Conservation (phyloP, 1,140 invertebrate genomes). For the Drosophila parvula region DNA sequence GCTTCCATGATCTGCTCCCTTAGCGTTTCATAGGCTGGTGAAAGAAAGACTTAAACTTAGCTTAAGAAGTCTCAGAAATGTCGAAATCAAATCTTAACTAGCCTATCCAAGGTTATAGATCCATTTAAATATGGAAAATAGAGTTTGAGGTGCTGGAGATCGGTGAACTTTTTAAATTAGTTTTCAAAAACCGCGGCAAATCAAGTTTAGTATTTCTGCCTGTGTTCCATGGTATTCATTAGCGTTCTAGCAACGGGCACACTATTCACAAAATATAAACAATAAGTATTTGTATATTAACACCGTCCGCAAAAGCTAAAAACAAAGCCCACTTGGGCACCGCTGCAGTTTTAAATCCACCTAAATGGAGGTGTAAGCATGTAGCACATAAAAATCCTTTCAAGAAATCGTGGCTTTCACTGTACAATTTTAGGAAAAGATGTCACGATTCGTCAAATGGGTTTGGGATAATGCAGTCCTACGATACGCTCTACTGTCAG, state of each 20-base stretch:
- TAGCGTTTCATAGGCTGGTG: slow-evolving; percentile 70
- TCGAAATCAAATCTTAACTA: no score
- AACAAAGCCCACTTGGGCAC: not conserved
- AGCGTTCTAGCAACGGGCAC: not conserved
- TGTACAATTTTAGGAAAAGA: not conserved
- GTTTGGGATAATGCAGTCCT: slow-evolving; percentile 4
- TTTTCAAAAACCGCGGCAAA: not conserved
- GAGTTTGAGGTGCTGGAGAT: not conserved
- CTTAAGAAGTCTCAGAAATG: not conserved
- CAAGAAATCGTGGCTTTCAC: not conserved
- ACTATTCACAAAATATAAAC: slow-evolving; percentile 8
- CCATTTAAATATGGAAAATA: no score
- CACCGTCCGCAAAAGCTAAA: no score
- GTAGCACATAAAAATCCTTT: not conserved
- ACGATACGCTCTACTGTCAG: not conserved
- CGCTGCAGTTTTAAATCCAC: no score
- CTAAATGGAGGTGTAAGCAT: slow-evolving; percentile 7
- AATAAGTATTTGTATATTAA: not conserved
- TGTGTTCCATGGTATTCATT: not conserved
- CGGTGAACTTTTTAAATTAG: not conserved
- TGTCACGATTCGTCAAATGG: slow-evolving; percentile 2
- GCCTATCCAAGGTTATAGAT: no score
- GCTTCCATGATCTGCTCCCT: slow-evolving; percentile 78
- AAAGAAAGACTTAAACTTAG: not conserved
- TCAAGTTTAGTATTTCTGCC: not conserved